A percentile compares a stretch with the other conserved stretches of the same genome.
These are phyloP conservation scores for Daktulosphaira vitifoliae DNA, from an alignment of 1,140 invertebrate species.

Conservation along the genomic window DNA sequence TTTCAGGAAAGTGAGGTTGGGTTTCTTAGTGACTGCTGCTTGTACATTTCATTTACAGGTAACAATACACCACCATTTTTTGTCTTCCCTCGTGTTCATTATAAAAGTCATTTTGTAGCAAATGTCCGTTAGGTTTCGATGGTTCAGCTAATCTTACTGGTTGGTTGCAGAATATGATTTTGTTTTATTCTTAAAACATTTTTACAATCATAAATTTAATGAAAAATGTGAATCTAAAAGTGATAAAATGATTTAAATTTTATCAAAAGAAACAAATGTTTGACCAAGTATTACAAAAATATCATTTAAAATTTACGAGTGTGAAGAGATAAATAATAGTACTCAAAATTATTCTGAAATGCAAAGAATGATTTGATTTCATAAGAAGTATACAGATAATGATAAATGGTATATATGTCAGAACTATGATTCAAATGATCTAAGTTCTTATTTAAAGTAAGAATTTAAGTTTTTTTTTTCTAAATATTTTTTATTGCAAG, in stretches of 20 bases:
- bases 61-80: constrained; percentile 42
- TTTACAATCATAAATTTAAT: constrained; percentile 36
- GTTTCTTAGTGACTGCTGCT: constrained; percentile 41
- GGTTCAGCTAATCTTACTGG: constrained; percentile 44
- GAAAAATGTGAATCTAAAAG: background rate
- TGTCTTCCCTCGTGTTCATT: constrained; percentile 42
- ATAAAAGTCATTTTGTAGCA: constrained; percentile 39
- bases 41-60: constrained; percentile 40
- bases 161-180: constrained; percentile 47
- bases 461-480: no score
- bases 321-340: background rate
- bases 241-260: background rate
- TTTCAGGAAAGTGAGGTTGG: constrained; percentile 42
- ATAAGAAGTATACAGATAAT: background rate
- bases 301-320: background rate
- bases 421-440: background rate
- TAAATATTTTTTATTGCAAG: background rate
- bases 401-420: background rate
- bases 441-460: background rate
- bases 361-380: background rate
- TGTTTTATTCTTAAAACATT: constrained; percentile 43
- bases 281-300: background rate
- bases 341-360: background rate
- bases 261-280: background rate
- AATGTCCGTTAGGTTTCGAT: constrained; percentile 42